Base-by-base conservation (phyloP, 2,797 vertebrate genomes). In the Tarsius wallacei region DNA sequence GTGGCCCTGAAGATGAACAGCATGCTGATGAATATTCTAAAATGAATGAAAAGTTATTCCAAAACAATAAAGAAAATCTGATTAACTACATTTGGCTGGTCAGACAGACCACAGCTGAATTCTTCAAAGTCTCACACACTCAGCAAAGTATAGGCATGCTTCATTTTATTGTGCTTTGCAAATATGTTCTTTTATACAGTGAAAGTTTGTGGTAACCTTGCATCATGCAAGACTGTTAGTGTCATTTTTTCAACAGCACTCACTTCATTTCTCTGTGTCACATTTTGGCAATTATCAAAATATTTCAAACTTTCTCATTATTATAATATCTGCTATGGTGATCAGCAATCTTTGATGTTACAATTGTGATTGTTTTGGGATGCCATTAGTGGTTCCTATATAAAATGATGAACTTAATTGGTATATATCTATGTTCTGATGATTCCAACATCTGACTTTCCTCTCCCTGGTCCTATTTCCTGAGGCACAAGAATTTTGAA, bases 31-130 rank as follows among this genome's bases (percentile, higher is more conserved):
- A 84, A 90, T 28, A 94, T 57, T 51, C 17, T 73, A 82, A 90
- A 97, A 86, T 74, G 5, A 96, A 74, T 86, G 66, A 36, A 49
- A 85, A 74, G 4, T 36, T 90, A 96, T 90, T 84, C 33, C 19
- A 81, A 80, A 73, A 22, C 36, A 90, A 85, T 26, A 42, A 82
- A 53, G 15, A 80, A 87, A 93, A 88, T 63, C 17, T 71, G 14
- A 84, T 89, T 74, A 73, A 77, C 24, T 91, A 16, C 21, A n/a
- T 42, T 49, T 57, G 7, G 11, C 7, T 68, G 16, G 9, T 66
- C 7, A 42, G 42, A 42, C 9, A 53, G 11, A 86, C 1, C 3
- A 76, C 0, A 49, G 13, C 15, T 78, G 70, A 68, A 80, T 66
- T n/a, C 13, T 80, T 61, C 36, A 21, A 71, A 77, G 42, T n/a